Percentiles rank a stretch among this genome's conserved stretches.
Evolutionary conservation across 2,797 vertebrate species (phyloP).

Genomic region (Poeciliopsis infans): DNA sequence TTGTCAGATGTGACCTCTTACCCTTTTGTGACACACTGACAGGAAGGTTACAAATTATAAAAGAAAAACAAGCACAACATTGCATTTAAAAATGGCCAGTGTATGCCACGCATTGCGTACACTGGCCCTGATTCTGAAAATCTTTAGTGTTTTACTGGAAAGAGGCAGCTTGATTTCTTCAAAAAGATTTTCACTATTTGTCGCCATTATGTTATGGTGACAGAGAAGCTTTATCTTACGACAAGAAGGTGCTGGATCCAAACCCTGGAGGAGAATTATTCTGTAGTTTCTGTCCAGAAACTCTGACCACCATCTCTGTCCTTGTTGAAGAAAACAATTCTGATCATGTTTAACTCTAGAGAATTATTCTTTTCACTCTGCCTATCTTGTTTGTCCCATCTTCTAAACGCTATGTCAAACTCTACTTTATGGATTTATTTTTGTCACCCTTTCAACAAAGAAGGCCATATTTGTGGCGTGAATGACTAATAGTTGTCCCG

Average conservation of each 20-base stretch:
- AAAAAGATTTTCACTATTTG: neutral
- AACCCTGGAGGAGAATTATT: neutral
- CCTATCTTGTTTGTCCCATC: neutral
- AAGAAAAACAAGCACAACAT: neutral
- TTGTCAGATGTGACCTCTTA: conserved; percentile 36
- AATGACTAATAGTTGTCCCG: neutral
- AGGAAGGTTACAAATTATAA: neutral
- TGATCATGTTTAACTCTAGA: neutral
- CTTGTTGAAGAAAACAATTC: neutral
- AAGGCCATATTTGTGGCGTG: neutral
- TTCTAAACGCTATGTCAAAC: neutral
- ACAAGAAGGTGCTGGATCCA: neutral
- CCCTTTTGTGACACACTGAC: neutral
- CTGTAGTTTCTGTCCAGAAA: neutral
- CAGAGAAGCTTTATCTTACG: neutral
- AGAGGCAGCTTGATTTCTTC: neutral
- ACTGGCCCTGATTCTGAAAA: neutral
- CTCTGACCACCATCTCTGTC: neutral
- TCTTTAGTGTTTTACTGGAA: neutral
- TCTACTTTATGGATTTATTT: neutral
- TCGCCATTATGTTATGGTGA: neutral
- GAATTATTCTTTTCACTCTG: neutral
- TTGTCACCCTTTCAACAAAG: neutral
- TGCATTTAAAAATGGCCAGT: neutral
- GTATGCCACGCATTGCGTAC: too few species aligned